Base-by-base conservation (phyloP, 2,113 vertebrate genomes). In the Hyla sarda region DNA sequence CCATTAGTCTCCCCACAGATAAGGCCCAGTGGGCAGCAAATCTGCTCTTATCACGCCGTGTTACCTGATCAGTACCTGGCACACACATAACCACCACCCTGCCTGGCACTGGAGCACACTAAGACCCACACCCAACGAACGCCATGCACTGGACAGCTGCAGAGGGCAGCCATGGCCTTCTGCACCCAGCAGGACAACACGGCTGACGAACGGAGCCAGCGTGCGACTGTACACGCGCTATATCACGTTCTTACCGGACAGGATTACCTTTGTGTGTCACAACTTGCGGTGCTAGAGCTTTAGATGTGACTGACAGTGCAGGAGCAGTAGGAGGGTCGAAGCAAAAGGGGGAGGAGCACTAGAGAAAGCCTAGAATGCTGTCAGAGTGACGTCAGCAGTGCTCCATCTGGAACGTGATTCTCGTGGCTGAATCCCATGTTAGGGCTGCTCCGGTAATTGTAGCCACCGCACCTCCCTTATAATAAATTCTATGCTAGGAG, bases 231-330 rank as follows among this genome's bases (percentile, higher is more conserved):
- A 5, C 19, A 5, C 0, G 5, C 16, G 37, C 45, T n/a, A n/a
- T n/a, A n/a, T n/a, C n/a, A n/a, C n/a, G n/a, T n/a, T n/a, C n/a
- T n/a, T n/a, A n/a, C n/a, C n/a, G n/a, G n/a, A n/a, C n/a, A n/a
- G n/a, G n/a, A n/a, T 54, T 79, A 85, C 84, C 84, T 85, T 45
- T 10, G 30, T 41, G n/a, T 58, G 5, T 32, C 45, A 67, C 47
- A 78, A 74, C 25, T 60, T 19, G 83, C 17, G 30, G 45, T 28
- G 50, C 47, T 28, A 75, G 75, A 21, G 84, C 84, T 69, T 47
- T 19, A 52, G 75, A 56, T 21, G 25, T 78, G 71, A 78, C 60
- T 85, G 84, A 79, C 84, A 85, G 84, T 13, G 60, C 60, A 79
- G 32, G 75, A 54, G 75, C 45, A n/a, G 84, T 25, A 41, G 52